These are phyloP conservation scores for Malacosoma neustria DNA, from an alignment of 2,888 invertebrate species.

Conservation along the genomic window DNA sequence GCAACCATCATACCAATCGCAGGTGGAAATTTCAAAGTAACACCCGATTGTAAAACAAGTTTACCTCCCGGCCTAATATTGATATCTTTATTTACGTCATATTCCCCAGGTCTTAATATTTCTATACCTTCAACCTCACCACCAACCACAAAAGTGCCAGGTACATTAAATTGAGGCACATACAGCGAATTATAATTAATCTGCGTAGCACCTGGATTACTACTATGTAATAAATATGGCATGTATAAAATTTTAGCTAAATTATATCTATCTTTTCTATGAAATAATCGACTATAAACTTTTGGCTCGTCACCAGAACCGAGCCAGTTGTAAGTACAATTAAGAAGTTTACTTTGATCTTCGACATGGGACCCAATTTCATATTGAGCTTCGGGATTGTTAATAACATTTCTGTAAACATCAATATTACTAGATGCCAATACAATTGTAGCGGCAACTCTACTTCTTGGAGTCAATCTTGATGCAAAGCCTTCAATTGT, in stretches of 20 bases:
- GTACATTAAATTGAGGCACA: constrained; percentile 85
- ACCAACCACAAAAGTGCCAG: constrained; percentile 83
- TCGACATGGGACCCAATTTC: constrained; percentile 97
- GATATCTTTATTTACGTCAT: constrained; percentile 94
- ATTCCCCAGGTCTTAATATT: constrained; percentile 87
- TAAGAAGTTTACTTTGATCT: constrained; percentile 94
- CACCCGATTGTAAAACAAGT: constrained; percentile 90
- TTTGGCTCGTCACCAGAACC: constrained; percentile 83
- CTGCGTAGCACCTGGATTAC: constrained; percentile 90
- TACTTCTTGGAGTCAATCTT: constrained; percentile 88
- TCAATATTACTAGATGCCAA: constrained; percentile 93
- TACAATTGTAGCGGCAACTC: constrained; percentile 94
- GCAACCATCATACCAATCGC: constrained; percentile 97
- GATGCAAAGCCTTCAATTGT: constrained; percentile 78
- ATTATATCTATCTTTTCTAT: constrained; percentile 94
- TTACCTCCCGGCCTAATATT: constrained; percentile 95
- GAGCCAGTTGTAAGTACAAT: constrained; percentile 96
- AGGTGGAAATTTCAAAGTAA: constrained; percentile 91
- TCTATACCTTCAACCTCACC: constrained; percentile 96
- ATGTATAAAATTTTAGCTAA: constrained; percentile 93
- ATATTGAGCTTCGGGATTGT: constrained; percentile 92
- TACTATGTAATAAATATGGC: constrained; percentile 92
- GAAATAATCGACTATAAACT: constrained; percentile 84
- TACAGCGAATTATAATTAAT: constrained; percentile 84
- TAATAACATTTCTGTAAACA: constrained; percentile 91